Conservation (phyloP, 2,888 invertebrate species). For the Archips crataeganus region DNA sequence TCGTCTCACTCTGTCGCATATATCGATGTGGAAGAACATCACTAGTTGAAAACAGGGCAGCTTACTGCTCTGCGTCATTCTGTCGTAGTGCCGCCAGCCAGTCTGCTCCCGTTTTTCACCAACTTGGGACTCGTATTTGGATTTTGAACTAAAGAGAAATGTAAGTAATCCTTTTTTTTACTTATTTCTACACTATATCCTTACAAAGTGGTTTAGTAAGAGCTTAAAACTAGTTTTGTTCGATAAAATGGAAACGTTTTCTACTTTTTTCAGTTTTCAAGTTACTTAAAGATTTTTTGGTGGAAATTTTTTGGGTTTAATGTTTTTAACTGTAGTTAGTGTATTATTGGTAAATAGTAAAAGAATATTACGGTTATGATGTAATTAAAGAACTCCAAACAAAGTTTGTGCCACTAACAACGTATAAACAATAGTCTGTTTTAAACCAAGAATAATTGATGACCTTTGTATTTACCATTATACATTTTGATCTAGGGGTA, state of each 20-base stretch:
- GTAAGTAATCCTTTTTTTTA: conserved; percentile 19
- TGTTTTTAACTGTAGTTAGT: background rate
- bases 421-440: background rate
- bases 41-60: conserved; percentile 37
- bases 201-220: background rate
- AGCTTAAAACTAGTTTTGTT: background rate
- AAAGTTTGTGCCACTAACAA: background rate
- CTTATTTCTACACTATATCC: background rate
- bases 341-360: background rate
- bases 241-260: background rate
- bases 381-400: background rate
- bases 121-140: background rate
- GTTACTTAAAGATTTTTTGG: background rate
- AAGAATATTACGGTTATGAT: no score
- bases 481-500: background rate
- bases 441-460: background rate
- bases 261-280: background rate
- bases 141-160: conserved; percentile 22
- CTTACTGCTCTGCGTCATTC: conserved; percentile 40
- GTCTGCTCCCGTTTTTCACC: conserved; percentile 32
- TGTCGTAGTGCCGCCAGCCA: conserved; percentile 39
- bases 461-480: background rate
- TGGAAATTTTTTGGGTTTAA: background rate
- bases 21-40: conserved; percentile 12
- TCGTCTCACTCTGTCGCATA: background rate